These are phyloP conservation scores for Eptesicus fuscus DNA, from an alignment of 2,113 vertebrate genomes.

Conservation along the genomic window DNA sequence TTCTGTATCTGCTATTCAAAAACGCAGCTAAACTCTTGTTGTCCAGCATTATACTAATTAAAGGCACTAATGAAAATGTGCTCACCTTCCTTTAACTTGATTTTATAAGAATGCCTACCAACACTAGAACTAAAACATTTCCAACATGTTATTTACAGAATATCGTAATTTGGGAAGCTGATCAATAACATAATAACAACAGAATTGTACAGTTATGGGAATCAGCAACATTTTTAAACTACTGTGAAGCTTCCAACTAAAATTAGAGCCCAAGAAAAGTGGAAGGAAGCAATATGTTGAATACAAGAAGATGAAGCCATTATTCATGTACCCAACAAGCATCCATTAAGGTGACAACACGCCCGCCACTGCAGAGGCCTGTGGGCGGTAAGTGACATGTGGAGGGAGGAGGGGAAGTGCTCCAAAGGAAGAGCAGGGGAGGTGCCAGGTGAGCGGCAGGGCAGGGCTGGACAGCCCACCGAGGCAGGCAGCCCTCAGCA, in stretches of 20 bases:
- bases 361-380: background rate
- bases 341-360: background rate
- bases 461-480: background rate
- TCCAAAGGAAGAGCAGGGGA: background rate
- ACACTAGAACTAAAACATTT: background rate
- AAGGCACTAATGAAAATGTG: background rate
- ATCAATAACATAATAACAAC: background rate
- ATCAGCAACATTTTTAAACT: background rate
- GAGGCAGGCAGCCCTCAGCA: background rate
- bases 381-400: rapidly evolving
- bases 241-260: background rate
- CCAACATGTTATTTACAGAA: background rate
- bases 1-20: background rate
- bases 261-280: background rate
- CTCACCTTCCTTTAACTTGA: background rate
- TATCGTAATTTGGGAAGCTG: background rate
- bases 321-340: background rate
- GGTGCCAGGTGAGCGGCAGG: rapidly evolving
- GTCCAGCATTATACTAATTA: background rate
- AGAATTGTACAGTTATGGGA: background rate
- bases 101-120: background rate
- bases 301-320: background rate
- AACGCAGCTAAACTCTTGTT: background rate
- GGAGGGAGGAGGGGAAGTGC: background rate
- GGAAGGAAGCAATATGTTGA: background rate